phyloP scores from a whole-genome alignment of 2,797 vertebrate species.

The Diglossa cyanea region DNA sequence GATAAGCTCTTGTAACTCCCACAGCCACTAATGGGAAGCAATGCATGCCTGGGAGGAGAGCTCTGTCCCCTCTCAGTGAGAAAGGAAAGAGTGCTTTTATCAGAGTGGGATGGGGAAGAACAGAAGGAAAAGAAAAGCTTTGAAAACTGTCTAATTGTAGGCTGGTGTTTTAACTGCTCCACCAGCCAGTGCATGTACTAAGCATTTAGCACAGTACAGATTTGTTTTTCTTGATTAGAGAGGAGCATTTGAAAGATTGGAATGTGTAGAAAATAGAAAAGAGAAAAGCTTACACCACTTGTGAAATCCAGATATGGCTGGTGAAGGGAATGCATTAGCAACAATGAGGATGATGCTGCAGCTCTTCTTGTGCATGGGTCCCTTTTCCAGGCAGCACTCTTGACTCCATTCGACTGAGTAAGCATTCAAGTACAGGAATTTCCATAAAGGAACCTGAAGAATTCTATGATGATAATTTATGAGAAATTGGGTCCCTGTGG shows the following conservation, averaged over 20 bases:
- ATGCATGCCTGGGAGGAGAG: not conserved
- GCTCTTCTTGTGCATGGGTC: not conserved
- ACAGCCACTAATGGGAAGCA: conserved; percentile 12
- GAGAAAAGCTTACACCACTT: not conserved
- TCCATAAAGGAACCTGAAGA: not conserved
- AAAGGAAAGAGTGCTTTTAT: not conserved
- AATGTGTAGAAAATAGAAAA: not conserved
- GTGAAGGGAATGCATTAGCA: not conserved
- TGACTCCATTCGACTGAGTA: not conserved
- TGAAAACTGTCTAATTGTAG: conserved; percentile 24
- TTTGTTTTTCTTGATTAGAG: not conserved
- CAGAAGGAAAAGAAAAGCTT: conserved; percentile 5
- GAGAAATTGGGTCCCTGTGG: not conserved
- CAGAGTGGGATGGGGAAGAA: not conserved
- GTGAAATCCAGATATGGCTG: not conserved
- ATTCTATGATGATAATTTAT: not conserved
- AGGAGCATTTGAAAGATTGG: not conserved
- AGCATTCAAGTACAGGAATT: not conserved
- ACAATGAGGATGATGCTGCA: not conserved
- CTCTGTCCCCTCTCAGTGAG: not conserved
- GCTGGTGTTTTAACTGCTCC: not conserved
- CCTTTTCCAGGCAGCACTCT: not conserved
- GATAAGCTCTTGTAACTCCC: not conserved
- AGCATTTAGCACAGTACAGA: not conserved
- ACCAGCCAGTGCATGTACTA: not conserved